phyloP scores from a whole-genome alignment of 1,140 invertebrate genomes.

The Drosophila rhopaloa region DNA sequence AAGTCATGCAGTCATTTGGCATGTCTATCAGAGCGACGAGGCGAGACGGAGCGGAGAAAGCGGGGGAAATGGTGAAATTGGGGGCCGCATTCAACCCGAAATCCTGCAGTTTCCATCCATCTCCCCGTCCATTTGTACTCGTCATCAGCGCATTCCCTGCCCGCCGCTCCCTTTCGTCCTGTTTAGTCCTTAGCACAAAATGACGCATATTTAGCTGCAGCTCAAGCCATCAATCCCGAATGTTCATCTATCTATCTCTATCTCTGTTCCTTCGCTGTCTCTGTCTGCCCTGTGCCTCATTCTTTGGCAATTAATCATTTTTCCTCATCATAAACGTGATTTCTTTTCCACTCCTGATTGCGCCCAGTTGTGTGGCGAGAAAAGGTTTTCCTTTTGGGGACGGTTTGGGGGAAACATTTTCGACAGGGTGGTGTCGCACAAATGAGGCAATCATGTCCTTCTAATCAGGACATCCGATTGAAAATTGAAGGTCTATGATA shows the following conservation, averaged over 20 bases:
- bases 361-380: constrained; percentile 44
- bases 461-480: constrained; percentile 26
- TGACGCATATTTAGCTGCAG: constrained; percentile 81
- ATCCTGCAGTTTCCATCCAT: constrained; percentile 65
- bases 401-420: neutral
- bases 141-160: constrained; percentile 54
- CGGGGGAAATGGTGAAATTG: neutral
- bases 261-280: constrained; percentile 16
- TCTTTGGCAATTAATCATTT: constrained; percentile 82
- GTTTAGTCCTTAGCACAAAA: constrained; percentile 73
- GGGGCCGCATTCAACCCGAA: constrained; percentile 47
- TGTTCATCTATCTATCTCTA: constrained; percentile 51
- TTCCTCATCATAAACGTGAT: constrained; percentile 81
- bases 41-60: neutral
- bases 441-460: constrained; percentile 45
- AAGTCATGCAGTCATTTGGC: constrained; percentile 82
- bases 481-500: neutral
- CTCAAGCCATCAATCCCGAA: constrained; percentile 76
- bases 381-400: constrained; percentile 14
- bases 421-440: constrained; percentile 22
- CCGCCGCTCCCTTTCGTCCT: constrained; percentile 28
- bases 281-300: constrained; percentile 60
- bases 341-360: constrained; percentile 70
- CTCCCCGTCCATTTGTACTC: constrained; percentile 76
- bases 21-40: constrained; percentile 70